Evolutionary conservation across 2,888 invertebrate genomes (phyloP).

Genomic region (Amphipyra berbera): DNA sequence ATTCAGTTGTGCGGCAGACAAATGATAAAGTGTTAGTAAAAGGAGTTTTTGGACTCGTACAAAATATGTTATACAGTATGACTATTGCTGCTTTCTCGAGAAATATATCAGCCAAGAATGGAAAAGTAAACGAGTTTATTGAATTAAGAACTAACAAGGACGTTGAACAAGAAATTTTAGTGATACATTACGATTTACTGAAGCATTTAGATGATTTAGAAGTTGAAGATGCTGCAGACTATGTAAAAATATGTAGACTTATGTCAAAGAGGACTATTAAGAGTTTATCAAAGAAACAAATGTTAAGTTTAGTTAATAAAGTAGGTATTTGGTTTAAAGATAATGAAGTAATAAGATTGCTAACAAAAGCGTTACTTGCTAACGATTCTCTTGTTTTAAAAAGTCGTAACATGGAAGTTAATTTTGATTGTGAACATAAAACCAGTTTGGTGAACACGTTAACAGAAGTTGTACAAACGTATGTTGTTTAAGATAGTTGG

Average conservation of each 20-base stretch:
- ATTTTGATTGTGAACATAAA: conserved; percentile 42
- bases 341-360: conserved; percentile 67
- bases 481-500: conserved; percentile 53
- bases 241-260: conserved; percentile 71
- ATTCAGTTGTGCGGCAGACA: conserved; percentile 71
- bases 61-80: conserved; percentile 75
- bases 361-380: conserved; percentile 69
- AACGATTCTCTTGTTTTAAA: conserved; percentile 72
- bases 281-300: conserved; percentile 75
- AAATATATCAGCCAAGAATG: conserved; percentile 64
- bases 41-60: conserved; percentile 68
- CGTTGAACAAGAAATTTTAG: conserved; percentile 76
- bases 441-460: conserved; percentile 67
- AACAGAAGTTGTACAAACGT: conserved; percentile 66
- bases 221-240: conserved; percentile 67
- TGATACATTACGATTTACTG: conserved; percentile 72
- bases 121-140: conserved; percentile 62
- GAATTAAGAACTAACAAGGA: conserved; percentile 80
- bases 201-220: conserved; percentile 71
- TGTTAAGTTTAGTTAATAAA: conserved; percentile 71
- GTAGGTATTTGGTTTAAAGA: conserved; percentile 61
- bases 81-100: conserved; percentile 72
- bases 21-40: conserved; percentile 72
- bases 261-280: conserved; percentile 78
- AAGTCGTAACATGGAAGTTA: conserved; percentile 62